These are phyloP conservation scores for Drosophila villosipedis DNA, from an alignment of 2,888 invertebrate species.

Conservation along the genomic window DNA sequence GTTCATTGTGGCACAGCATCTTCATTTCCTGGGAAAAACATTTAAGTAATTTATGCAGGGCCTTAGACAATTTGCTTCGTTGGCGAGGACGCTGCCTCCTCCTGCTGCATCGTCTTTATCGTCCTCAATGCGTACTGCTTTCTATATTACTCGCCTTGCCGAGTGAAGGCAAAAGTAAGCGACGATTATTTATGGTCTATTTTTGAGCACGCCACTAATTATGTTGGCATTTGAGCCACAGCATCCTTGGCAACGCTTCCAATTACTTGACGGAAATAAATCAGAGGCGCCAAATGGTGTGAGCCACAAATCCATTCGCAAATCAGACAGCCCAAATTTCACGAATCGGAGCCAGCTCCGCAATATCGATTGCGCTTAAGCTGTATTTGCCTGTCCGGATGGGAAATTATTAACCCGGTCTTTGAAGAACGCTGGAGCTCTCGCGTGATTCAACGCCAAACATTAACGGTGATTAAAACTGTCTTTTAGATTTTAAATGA, in stretches of 20 bases:
- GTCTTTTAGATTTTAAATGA: background rate
- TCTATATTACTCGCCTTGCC: background rate
- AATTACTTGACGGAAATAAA: constrained; percentile 76
- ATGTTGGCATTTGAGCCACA: constrained; percentile 70
- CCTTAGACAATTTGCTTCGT: constrained; percentile 67
- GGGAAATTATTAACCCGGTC: constrained; percentile 1
- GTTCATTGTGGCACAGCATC: constrained; percentile 51
- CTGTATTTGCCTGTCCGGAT: background rate
- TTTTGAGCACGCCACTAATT: constrained; percentile 77
- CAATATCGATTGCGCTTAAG: constrained; percentile 35
- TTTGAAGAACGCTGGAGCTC: background rate
- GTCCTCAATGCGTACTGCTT: constrained; percentile 2
- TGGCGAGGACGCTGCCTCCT: constrained; percentile 17
- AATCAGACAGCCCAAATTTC: constrained; percentile 33
- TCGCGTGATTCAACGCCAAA: background rate
- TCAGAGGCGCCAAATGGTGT: constrained; percentile 62
- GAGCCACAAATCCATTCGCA: constrained; percentile 49
- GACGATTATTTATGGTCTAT: constrained; percentile 79
- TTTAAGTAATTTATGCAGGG: constrained; percentile 79
- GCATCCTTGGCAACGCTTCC: constrained; percentile 64
- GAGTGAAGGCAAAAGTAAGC: constrained; percentile 46
- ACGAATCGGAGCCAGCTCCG: constrained; percentile 12
- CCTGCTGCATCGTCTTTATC: background rate
- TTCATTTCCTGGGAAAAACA: constrained; percentile 64
- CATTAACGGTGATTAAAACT: background rate